Conservation (phyloP, 2,888 invertebrate genomes). For the Synanthedon vespiformis region DNA sequence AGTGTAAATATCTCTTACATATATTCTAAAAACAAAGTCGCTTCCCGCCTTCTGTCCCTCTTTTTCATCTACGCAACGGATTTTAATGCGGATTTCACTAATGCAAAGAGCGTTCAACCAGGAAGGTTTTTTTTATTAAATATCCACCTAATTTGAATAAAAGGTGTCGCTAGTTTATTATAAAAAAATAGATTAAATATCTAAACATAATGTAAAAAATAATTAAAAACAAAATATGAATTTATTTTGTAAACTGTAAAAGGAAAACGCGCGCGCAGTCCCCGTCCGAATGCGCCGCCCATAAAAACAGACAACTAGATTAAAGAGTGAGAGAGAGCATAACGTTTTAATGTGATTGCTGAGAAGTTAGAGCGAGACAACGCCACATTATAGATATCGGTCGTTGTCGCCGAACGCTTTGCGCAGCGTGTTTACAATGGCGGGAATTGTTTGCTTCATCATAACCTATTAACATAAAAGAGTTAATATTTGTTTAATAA, state of each 20-base stretch:
- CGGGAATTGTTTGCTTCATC: constrained; percentile 4
- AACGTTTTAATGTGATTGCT: constrained; percentile 11
- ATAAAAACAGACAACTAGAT: constrained; percentile 27
- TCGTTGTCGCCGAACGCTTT: neutral
- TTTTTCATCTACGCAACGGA: too few species aligned
- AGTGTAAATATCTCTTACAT: too few species aligned
- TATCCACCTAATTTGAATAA: neutral
- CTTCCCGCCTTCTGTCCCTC: too few species aligned
- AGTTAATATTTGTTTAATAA: too few species aligned
- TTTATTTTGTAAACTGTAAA: constrained; percentile 3
- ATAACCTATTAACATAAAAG: neutral
- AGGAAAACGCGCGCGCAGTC: constrained; percentile 40
- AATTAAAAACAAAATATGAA: neutral
- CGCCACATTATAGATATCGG: constrained; percentile 3
- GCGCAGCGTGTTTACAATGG: constrained; percentile 8
- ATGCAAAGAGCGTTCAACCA: too few species aligned
- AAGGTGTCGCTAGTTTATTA: neutral
- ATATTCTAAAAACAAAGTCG: too few species aligned
- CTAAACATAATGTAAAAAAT: neutral
- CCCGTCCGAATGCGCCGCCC: constrained; percentile 34
- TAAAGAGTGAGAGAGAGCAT: constrained; percentile 36
- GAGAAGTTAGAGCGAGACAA: constrained; percentile 24
- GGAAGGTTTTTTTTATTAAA: too few species aligned
- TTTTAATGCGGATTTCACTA: too few species aligned
- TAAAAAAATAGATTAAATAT: neutral